Evolutionary conservation across 2,888 invertebrate genomes (phyloP).

Genomic region (Philereme transversata): DNA sequence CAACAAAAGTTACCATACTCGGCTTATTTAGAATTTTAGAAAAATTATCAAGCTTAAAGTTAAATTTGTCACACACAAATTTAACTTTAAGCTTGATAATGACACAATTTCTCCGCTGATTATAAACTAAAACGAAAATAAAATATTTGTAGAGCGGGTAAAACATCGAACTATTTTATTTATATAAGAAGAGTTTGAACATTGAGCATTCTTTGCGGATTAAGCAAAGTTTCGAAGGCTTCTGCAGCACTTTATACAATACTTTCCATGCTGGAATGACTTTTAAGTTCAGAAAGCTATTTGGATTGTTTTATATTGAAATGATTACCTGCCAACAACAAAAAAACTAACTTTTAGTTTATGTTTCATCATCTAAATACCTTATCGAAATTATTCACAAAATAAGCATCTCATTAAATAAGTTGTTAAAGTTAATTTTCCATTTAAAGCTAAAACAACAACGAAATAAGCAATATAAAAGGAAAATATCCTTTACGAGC

Average conservation of each 20-base stretch:
- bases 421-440: conserved; percentile 3
- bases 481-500: conserved; percentile 16
- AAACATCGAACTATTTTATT: neutral
- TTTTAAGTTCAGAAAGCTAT: neutral
- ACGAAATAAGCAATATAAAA: conserved; percentile 6
- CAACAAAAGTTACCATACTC: no score
- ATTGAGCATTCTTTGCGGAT: neutral
- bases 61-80: no score
- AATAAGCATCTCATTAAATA: neutral
- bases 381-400: neutral
- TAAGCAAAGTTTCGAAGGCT: neutral
- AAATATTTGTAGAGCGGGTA: neutral
- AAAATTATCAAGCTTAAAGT: no score
- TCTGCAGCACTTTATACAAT: neutral
- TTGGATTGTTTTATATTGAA: neutral
- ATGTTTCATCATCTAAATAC: no score
- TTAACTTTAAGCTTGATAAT: no score
- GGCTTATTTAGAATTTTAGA: no score
- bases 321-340: neutral
- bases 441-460: neutral
- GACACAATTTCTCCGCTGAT: no score
- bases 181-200: neutral
- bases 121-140: no score
- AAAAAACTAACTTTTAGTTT: neutral
- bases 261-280: neutral